Conservation (phyloP, 2,797 vertebrate species). For the Pseudomugil gertrudae region DNA sequence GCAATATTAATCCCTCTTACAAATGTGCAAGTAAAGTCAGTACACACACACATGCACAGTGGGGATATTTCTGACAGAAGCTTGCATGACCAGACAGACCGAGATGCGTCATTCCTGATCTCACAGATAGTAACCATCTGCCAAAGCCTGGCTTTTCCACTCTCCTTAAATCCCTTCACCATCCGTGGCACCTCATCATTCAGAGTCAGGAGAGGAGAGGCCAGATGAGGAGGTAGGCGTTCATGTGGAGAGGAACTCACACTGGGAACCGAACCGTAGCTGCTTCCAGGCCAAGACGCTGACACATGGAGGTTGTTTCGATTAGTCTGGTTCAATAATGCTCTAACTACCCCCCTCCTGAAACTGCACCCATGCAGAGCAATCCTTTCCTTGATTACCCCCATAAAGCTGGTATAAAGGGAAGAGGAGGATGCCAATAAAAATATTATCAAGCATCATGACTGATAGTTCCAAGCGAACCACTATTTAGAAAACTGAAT, state of each 20-base stretch:
- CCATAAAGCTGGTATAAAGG: constrained; percentile 55
- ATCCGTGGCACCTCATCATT: constrained; percentile 30
- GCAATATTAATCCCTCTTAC: constrained; percentile 37
- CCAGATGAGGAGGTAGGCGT: constrained; percentile 2
- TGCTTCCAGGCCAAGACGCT: constrained; percentile 8
- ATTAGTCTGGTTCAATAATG: constrained; percentile 38
- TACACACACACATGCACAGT: constrained; percentile 37
- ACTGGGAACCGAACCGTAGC: constrained; percentile 16
- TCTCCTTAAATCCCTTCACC: constrained; percentile 40
- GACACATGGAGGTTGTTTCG: constrained; percentile 48
- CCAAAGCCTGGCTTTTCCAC: constrained; percentile 33
- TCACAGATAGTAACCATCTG: constrained; percentile 41
- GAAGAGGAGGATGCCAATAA: constrained; percentile 28
- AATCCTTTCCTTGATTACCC: constrained; percentile 40
- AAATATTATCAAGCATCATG: constrained; percentile 41
- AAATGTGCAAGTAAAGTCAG: constrained; percentile 38
- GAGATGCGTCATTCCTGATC: constrained; percentile 50
- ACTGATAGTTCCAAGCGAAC: background rate
- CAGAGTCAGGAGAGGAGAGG: constrained; percentile 22
- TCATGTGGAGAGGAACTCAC: constrained; percentile 7
- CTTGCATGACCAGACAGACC: constrained; percentile 45
- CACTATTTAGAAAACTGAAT: too few relatives aligned
- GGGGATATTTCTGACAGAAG: constrained; percentile 16
- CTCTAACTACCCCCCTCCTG: constrained; percentile 24
- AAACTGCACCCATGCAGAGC: constrained; percentile 25